Percentiles rank a stretch among this genome's conserved stretches.
Evolutionary conservation across 2,797 vertebrate genomes (phyloP).

Genomic region (Acanthornis magna): DNA sequence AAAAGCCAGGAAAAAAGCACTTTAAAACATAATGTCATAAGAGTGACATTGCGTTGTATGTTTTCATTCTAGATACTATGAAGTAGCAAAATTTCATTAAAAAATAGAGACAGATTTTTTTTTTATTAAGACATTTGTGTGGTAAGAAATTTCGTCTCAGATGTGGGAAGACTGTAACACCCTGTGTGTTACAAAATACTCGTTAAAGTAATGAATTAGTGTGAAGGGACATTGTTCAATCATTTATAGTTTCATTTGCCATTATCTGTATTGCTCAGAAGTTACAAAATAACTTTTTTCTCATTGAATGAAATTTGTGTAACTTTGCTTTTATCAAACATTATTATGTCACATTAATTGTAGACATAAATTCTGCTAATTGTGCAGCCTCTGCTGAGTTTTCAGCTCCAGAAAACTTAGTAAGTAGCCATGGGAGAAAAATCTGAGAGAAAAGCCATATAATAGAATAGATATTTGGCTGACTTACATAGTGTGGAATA

Average conservation of each 20-base stretch:
- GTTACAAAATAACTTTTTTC: neutral
- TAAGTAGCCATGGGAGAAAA: neutral
- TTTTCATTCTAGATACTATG: conserved; percentile 19
- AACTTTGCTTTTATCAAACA: neutral
- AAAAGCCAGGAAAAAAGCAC: conserved; percentile 3
- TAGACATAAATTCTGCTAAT: neutral
- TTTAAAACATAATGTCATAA: neutral
- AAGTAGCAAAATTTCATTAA: conserved; percentile 14
- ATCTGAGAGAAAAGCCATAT: neutral
- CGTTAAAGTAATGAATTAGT: neutral
- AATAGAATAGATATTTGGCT: neutral
- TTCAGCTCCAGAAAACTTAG: neutral
- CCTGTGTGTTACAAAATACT: neutral
- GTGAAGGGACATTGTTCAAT: neutral
- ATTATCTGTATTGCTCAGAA: neutral
- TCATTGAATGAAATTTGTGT: neutral
- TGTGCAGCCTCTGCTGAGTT: neutral
- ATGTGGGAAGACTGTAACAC: neutral
- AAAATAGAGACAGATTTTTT: neutral
- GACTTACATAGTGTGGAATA: neutral
- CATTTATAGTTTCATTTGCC: neutral
- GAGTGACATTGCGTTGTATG: neutral
- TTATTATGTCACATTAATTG: neutral
- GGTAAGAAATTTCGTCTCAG: neutral
- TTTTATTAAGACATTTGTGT: neutral